Percentiles rank a stretch among this genome's conserved stretches.
These are phyloP conservation scores for Pseudochirops corinnae DNA, from an alignment of 2,797 vertebrate species.

Conservation along the genomic window DNA sequence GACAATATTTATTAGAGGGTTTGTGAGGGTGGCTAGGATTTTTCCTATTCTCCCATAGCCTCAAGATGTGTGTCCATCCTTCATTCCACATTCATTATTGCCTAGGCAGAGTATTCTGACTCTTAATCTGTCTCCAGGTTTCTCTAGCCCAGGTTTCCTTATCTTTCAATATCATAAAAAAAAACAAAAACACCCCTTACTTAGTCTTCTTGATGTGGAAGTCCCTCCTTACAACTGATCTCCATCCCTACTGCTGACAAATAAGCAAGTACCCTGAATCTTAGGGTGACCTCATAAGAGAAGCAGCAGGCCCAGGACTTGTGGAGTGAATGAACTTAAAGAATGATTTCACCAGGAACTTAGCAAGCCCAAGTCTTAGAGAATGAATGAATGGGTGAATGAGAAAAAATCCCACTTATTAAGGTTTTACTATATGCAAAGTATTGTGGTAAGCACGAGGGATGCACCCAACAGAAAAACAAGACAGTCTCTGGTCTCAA, in stretches of 20 bases:
- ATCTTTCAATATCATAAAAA: neutral
- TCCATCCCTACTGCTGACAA: neutral
- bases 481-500: neutral
- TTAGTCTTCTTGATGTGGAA: neutral
- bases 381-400: neutral
- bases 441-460: neutral
- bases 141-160: neutral
- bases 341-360: neutral
- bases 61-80: neutral
- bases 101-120: neutral
- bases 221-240: neutral
- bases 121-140: neutral
- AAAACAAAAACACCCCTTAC: neutral
- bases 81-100: neutral
- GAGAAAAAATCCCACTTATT: neutral
- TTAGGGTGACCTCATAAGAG: neutral
- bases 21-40: neutral
- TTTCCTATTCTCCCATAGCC: neutral
- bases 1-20: neutral
- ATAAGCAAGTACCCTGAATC: neutral
- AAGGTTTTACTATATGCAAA: neutral
- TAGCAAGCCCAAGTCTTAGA: neutral
- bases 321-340: neutral
- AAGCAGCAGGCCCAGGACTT: neutral
- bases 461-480: neutral